These are phyloP conservation scores for Caenorhabditis uteleia DNA, from an alignment of 2,888 invertebrate genomes.

Conservation along the genomic window DNA sequence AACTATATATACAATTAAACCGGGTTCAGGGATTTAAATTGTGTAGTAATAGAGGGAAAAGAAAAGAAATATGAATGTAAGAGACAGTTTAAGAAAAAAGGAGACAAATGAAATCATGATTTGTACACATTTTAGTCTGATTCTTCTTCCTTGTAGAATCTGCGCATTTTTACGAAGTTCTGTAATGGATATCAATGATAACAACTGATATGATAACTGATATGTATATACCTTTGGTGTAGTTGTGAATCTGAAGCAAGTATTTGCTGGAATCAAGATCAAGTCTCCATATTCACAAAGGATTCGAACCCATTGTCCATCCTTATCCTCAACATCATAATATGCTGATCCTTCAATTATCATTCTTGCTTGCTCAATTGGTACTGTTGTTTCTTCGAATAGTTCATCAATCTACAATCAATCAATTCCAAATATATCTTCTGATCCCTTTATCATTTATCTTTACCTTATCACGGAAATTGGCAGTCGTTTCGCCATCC, in stretches of 20 bases:
- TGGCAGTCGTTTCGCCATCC: constrained; percentile 53
- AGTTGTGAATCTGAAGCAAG: constrained; percentile 58
- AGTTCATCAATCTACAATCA: constrained; percentile 52
- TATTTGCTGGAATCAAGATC: constrained; percentile 62
- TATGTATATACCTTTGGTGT: constrained; percentile 60
- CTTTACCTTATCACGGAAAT: constrained; percentile 56
- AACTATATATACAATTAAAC: no score
- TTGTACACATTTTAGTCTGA: no score
- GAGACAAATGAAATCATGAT: no score
- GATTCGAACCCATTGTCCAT: constrained; percentile 63
- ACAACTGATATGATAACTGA: neutral
- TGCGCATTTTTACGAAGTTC: constrained; percentile 63
- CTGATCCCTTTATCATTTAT: neutral
- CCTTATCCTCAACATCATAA: constrained; percentile 63
- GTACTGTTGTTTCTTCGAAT: constrained; percentile 58
- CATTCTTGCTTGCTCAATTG: constrained; percentile 59
- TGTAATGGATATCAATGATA: no score
- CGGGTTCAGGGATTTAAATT: no score
- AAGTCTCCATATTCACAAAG: constrained; percentile 63
- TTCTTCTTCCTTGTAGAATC: no score
- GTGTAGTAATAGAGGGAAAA: no score
- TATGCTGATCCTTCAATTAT: constrained; percentile 62
- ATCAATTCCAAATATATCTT: neutral
- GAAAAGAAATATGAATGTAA: no score
- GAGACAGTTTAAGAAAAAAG: no score